Base-by-base conservation (phyloP, 2,888 invertebrate species). In the Mesodorylaimus sp. region DNA sequence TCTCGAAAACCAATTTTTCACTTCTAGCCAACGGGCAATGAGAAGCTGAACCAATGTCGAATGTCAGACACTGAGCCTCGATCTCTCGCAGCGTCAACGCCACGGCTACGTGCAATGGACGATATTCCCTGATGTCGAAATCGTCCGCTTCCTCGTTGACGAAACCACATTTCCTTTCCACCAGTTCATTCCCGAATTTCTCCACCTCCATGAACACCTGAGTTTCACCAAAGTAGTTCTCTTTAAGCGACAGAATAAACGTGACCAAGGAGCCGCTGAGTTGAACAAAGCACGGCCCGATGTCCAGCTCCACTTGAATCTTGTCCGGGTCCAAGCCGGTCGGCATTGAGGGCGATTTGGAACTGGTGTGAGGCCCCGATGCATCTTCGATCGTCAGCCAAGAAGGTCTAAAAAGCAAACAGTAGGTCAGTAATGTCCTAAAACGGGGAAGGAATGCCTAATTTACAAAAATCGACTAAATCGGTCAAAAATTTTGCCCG, bases 171-270 rank as follows among this genome's bases (percentile, higher is more conserved):
- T 32, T 32, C 32, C 32, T 10, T 10, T 32, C 32, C 10, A 13
- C 32, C 32, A 32, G 16, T 32, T 10, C 16, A 32, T 32, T 32
- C n/a, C n/a, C n/a, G n/a, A n/a, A n/a, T 43, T 24, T 24, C 5
- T 7, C 24, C 13, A 26, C 27, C 19, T n/a, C 21, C 1, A 84
- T 84, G 63, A 89, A 89, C 25, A 76, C 77, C 70, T 95, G 91
- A 72, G 89, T 85, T 68, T 88, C 89, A 0, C 95, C 95, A 66
- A 97, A 88, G 57, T 95, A 86, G 64, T 95, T 95, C 71, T 97
- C 93, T 75, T 79, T 64, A 38, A 70, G 61, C 48, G 58, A 56
- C 52, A 64, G 51, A 27, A 64, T 52, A 29, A 58, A 82, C 50
- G 83, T 78, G 29, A 97, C 75, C 5, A 93, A 79, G 21, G 89